Evolutionary conservation across 2,888 invertebrate genomes (phyloP).

Genomic region (Baccha elongata): DNA sequence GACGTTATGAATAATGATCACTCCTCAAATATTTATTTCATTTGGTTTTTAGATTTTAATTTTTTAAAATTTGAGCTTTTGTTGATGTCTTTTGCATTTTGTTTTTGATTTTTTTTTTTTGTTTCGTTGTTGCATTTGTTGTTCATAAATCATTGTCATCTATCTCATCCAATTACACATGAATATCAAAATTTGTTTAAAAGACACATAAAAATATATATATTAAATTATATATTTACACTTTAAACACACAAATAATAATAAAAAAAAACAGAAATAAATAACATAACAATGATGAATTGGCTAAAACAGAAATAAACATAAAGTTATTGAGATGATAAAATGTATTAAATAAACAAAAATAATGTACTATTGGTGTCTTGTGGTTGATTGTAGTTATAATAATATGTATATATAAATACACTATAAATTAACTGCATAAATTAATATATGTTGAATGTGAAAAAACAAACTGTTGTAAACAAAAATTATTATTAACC

Average conservation of each 20-base stretch:
- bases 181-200: constrained; percentile 50
- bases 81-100: constrained; percentile 39
- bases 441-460: constrained; percentile 55
- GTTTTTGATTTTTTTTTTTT: constrained; percentile 27
- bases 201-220: constrained; percentile 32
- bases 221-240: background rate
- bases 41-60: constrained; percentile 32
- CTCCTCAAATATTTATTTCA: constrained; percentile 4
- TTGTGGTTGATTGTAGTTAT: constrained; percentile 68
- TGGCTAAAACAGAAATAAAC: constrained; percentile 41
- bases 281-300: constrained; percentile 27
- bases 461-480: constrained; percentile 11
- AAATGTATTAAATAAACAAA: constrained; percentile 26
- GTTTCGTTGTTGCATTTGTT: constrained; percentile 53
- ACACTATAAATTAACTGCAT: constrained; percentile 31
- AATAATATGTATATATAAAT: constrained; percentile 58
- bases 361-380: constrained; percentile 59
- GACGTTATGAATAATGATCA: background rate
- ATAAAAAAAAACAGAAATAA: background rate
- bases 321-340: constrained; percentile 58
- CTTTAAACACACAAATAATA: constrained; percentile 39
- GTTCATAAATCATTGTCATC: constrained; percentile 61
- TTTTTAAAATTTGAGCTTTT: constrained; percentile 1
- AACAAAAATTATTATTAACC: constrained; percentile 14
- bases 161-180: constrained; percentile 38